A percentile compares a stretch with the other conserved stretches of the same genome.
Conservation (phyloP, 2,888 invertebrate genomes). For the Hydraecia micacea region DNA sequence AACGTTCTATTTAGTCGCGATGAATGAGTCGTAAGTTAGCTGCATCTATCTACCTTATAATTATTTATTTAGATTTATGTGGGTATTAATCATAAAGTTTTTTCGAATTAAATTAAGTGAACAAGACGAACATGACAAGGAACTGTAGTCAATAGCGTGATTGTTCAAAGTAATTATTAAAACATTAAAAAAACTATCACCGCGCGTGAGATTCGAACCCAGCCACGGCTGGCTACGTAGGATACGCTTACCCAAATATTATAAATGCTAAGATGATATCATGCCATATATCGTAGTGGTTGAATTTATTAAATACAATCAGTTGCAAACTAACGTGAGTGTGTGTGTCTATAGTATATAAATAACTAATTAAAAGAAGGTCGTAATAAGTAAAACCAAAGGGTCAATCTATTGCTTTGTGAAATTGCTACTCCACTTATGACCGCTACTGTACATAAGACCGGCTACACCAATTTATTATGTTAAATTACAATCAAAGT, state of each 20-base stretch:
- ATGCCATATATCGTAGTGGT: no score
- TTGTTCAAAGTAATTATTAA: not conserved
- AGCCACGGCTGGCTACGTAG: not conserved
- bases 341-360: no score
- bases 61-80: no score
- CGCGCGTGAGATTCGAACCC: not conserved
- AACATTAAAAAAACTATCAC: not conserved
- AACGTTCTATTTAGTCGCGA: not conserved
- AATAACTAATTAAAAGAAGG: not conserved
- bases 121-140: not conserved
- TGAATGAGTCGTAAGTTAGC: not conserved
- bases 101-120: no score
- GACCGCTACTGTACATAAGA: no score
- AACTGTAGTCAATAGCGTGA: not conserved
- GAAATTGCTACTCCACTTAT: no score
- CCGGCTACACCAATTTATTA: conserved; percentile 11
- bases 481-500: conserved; percentile 30
- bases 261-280: not conserved
- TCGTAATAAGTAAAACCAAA: not conserved
- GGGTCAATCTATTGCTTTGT: not conserved
- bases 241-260: not conserved
- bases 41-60: no score
- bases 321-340: not conserved
- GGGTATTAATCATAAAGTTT: no score
- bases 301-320: no score